Evolutionary conservation across 1,140 invertebrate genomes (phyloP), one percentile per base, ranked within the genome.

Genomic region (Cyphomyrmex costatus): DNA sequence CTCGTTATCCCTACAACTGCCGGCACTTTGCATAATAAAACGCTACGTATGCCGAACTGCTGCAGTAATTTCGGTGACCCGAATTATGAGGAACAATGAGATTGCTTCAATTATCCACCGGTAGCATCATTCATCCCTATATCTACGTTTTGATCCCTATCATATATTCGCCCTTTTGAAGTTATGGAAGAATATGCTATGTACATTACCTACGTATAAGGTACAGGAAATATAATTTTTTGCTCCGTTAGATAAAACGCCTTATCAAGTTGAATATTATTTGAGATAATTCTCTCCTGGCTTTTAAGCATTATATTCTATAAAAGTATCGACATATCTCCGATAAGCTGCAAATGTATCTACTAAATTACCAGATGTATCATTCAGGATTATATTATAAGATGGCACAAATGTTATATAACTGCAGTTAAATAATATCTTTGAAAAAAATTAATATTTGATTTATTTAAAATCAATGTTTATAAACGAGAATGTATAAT

Each of bases 1-100:
- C 79, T 87, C 87, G 86, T 88, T 88, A 88, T 88, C 71, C 63
- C 42, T 56, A 87, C 71, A 88, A 84, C 87, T 84, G 70, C 63
- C 61, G 33, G 21, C 36, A 51, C 65, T 88, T 88, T 88, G 86
- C 87, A 87, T 88, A 88, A 88, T 88, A 88, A 87, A 87, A 70
- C 71, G 63, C 86, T 88, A 88, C 79, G 79, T 88, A 84, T 88
- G 87, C 86, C 65, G 71, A 73, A 78, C 46, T 65, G 65, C 56
- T n/a, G 63, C 70, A 42, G 77, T 84, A 76, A 84, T 88, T 76
- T 79, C 36, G 49, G 78, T 87, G 70, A 76, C 78, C 70, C 86
- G 63, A 87, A 88, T 87, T 87, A 88, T 87, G 71, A 84, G 61
- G 46, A 84, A 87, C 87, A 82, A 66, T 85, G 82, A 85, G 73